Evolutionary conservation across 2,888 invertebrate genomes (phyloP), one percentile per base, ranked within the genome.

Genomic region (Idaea straminata): DNA sequence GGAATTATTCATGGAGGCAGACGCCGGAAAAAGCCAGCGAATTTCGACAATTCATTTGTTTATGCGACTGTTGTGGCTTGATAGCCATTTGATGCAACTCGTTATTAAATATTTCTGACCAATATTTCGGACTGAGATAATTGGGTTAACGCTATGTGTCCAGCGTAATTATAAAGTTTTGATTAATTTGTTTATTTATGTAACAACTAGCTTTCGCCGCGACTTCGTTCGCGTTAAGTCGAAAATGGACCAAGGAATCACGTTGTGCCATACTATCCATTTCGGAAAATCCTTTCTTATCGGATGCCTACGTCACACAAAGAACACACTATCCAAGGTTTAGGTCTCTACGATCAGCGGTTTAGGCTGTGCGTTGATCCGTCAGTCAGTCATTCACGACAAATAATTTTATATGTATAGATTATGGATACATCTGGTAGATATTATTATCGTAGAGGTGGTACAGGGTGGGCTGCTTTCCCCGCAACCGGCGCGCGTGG

Each of bases 21-120:
- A 84, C 86, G 82, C 78, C 80, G 85, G 87, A 87, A 89, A 89
- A 88, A 88, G 88, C 88, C 85, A 85, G 82, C 83, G 83, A 86
- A 88, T 87, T 86, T 86, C 83, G 82, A 83, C 87, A 86, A 84
- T 90, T 90, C 86, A 88, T 91, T 91, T 89, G 84, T 87, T 88
- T 87, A 82, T 84, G 80, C 83, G 82, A 87, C 77, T 84, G 80
- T 81, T 85, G 87, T 77, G 85, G 86, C 83, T 86, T 84, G 81
- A 79, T 80, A 81, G 80, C 78, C 82, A 75, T 85, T 84, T 85
- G 84, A 83, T 81, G 81, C 76, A 72, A 77, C 73, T 70, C 70
- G 71, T 72, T 77, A 77, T 76, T 78, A 72, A 80, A 82, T 78
- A 79, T 78, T 78, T 76, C 70, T 70, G 74, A 75, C 74, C 74